Base-by-base conservation (phyloP, 2,888 invertebrate genomes). In the Gonocerus acuteangulatus region DNA sequence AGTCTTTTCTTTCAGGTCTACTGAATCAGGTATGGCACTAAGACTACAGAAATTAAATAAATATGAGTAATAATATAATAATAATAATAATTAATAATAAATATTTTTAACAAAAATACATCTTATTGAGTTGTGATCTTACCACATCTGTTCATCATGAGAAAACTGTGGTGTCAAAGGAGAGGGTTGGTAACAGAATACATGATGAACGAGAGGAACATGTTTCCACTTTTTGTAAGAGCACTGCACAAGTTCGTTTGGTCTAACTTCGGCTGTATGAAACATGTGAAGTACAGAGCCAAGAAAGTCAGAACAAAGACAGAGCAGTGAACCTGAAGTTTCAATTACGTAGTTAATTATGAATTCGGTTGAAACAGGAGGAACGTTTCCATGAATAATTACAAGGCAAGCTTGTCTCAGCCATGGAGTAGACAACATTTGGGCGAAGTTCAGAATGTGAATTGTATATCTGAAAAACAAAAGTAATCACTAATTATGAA, bases 121-220 rank as follows among this genome's bases (percentile, higher is more conserved):
- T 44, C 48, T 19, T 27, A 27, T 39, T 3, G 3, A n/a, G 11
- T 19, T 47, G 13, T 15, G 7, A 16, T 4, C 9, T 34, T 42
- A 68, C 68, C 65, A 63, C 15, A 60, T 63, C 16, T 80, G 82
- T 65, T 87, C 87, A 59, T 69, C 69, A 15, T 68, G 65, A 19
- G 69, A 67, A 56, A 70, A 70, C 60, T 69, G 67, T 48, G 88
- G 85, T 73, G 86, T 85, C 1, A 87, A 84, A 0, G 90, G 89
- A 1, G 89, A 89, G 0, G 89, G 88, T 73, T 90, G 89, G 72
- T 90, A 90, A 71, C 90, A 90, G 73, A 90, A 89, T 66, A 90
- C 86, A 70, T 90, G 89, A 74, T 90, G 90, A 80, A 90, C 86
- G 85, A 90, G 85, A 19, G 68, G 68, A 0, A 89, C 87, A 3